Evolutionary conservation across 2,113 vertebrate genomes (phyloP).

Genomic region (Vulpes ferrilata): DNA sequence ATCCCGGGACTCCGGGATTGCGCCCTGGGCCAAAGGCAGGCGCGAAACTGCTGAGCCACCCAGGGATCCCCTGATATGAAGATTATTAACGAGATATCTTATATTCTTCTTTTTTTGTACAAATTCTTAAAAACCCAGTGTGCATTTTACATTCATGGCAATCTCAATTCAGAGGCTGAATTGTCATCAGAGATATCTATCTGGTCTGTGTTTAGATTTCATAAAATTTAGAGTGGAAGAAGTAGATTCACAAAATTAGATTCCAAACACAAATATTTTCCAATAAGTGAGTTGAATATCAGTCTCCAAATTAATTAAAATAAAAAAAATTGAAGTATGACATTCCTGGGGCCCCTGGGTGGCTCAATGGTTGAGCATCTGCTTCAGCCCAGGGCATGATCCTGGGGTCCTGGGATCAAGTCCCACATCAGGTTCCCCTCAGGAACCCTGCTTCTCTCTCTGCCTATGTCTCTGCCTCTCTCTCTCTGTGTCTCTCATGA

Average conservation of each 20-base stretch:
- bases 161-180: background rate
- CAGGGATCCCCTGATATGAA: background rate
- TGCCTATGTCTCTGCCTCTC: too few relatives aligned
- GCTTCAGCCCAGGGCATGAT: too few relatives aligned
- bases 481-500: too few relatives aligned
- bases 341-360: too few relatives aligned
- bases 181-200: background rate
- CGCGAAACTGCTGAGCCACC: too few relatives aligned
- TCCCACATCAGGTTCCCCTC: too few relatives aligned
- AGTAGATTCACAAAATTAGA: background rate
- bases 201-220: background rate
- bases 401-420: too few relatives aligned
- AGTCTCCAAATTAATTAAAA: background rate
- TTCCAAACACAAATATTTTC: background rate
- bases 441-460: too few relatives aligned
- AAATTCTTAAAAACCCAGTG: background rate
- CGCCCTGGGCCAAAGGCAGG: too few relatives aligned
- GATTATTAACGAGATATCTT: background rate
- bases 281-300: background rate
- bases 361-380: too few relatives aligned
- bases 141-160: background rate
- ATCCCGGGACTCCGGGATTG: too few relatives aligned
- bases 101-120: background rate
- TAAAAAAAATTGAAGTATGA: background rate
- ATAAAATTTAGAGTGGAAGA: conserved; percentile 8